Evolutionary conservation across 2,888 invertebrate genomes (phyloP).

Genomic region (Adelphocoris suturalis): DNA sequence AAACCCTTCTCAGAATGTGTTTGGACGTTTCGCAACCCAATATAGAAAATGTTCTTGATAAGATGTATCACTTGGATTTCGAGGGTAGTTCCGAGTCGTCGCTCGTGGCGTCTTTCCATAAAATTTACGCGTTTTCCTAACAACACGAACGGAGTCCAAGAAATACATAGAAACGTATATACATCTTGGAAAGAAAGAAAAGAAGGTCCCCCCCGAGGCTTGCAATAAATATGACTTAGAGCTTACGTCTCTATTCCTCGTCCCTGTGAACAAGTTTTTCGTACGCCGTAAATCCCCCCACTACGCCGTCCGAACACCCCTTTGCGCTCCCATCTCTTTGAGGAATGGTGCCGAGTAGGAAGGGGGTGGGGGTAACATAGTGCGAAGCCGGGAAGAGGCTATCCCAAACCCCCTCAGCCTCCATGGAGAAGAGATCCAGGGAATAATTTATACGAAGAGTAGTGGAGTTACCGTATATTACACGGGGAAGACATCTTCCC

Average conservation of each 20-base stretch:
- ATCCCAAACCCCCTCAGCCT: conserved; percentile 13
- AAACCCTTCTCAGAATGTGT: neutral
- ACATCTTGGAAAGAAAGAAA: conserved; percentile 67
- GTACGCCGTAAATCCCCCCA: conserved; percentile 73
- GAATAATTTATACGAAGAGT: conserved; percentile 74
- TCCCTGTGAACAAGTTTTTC: conserved; percentile 75
- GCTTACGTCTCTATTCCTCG: conserved; percentile 76
- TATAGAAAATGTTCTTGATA: neutral
- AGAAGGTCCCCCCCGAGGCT: conserved; percentile 67
- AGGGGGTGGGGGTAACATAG: conserved; percentile 44
- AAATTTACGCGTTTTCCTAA: conserved; percentile 56
- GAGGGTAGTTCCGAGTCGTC: conserved; percentile 15
- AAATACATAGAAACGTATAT: conserved; percentile 64
- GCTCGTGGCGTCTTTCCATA: neutral
- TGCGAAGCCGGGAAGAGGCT: conserved; percentile 26
- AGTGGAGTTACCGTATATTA: conserved; percentile 74
- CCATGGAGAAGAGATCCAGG: conserved; percentile 43
- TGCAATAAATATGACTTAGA: conserved; percentile 76
- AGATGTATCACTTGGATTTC: conserved; percentile 4
- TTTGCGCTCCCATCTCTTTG: conserved; percentile 50
- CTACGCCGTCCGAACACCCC: neutral
- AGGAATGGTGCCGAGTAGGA: conserved; percentile 48
- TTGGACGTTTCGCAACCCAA: neutral
- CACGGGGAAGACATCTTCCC: conserved; percentile 67
- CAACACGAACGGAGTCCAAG: conserved; percentile 62